Conservation (phyloP, 2,797 vertebrate genomes). For the Tympanoctomys barrerae region DNA sequence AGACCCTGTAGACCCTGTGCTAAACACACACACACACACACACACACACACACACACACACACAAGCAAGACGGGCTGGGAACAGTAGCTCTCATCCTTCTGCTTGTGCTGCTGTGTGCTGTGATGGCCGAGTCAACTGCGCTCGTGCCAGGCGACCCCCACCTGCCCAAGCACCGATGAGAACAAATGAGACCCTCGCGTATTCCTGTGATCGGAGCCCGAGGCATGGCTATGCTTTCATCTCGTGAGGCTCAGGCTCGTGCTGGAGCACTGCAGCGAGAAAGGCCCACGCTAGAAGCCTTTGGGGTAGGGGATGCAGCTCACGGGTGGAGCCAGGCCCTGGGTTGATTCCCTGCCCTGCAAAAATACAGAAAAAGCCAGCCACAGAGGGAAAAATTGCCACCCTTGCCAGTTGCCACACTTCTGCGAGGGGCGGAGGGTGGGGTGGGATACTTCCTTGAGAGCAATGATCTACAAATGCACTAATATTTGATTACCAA, state of each 20-base stretch:
- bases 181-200: slow-evolving; percentile 25
- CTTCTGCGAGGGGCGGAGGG: neutral
- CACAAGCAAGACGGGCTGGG: neutral
- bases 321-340: neutral
- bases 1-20: no score
- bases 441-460: neutral
- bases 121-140: neutral
- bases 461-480: neutral
- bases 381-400: neutral
- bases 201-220: neutral
- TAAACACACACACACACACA: no score
- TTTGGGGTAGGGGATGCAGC: neutral
- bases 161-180: neutral
- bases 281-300: neutral
- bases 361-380: neutral
- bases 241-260: neutral
- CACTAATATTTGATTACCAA: slow-evolving; percentile 51
- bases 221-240: neutral
- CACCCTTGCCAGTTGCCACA: neutral
- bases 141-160: neutral
- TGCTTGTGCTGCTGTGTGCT: neutral
- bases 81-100: neutral
- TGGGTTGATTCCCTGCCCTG: neutral
- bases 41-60: no score
- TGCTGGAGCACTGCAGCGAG: neutral